Evolutionary conservation across 2,113 vertebrate species (phyloP), one percentile per base, ranked within the genome.

Genomic region (Myrmecophaga tridactyla): DNA sequence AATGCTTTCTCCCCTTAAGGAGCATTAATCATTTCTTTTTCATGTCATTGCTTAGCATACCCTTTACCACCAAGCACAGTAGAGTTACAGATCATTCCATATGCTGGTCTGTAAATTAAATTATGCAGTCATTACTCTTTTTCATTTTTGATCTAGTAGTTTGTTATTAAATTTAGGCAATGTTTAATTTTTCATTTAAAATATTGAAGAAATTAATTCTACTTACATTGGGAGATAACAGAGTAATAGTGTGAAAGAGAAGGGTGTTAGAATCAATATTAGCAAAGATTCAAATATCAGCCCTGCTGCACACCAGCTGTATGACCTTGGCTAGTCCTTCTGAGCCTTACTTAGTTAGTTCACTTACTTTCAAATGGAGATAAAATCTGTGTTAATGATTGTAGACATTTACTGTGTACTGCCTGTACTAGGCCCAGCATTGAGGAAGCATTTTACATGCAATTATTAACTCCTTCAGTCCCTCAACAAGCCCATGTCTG

Each of bases 111-210:
- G 6, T 36, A 67, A n/a, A 62, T 78, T 92, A 83, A 51, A 82
- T 86, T 87, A 58, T 83, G 8, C 48, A 67, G 10, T 67, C 18
- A 43, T 31, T 90, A 20, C 39, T 81, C 4, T 36, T 65, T 43
- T 58, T 89, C 5, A 41, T 23, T 84, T 92, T 63, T 70, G 67
- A 83, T 75, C 29, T 58, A 75, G 43, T 86, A 70, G 48, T 63
- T 43, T 51, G 27, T 36, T 87, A 60, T 65, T 95, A 76, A 73
- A 63, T 63, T 18, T 62, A 58, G 36, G 58, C 21, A 60, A 51
- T 88, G 8, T 84, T 91, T 92, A 72, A 56, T 31, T 82, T 23
- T 56, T 67, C 48, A 77, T 89, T 73, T 72, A 60, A 95, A 77
- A 81, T 81, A 70, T 41, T 84, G 6, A 89, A 73, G 62, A 75